Conservation (phyloP, 2,113 vertebrate genomes). For the Nestor notabilis region DNA sequence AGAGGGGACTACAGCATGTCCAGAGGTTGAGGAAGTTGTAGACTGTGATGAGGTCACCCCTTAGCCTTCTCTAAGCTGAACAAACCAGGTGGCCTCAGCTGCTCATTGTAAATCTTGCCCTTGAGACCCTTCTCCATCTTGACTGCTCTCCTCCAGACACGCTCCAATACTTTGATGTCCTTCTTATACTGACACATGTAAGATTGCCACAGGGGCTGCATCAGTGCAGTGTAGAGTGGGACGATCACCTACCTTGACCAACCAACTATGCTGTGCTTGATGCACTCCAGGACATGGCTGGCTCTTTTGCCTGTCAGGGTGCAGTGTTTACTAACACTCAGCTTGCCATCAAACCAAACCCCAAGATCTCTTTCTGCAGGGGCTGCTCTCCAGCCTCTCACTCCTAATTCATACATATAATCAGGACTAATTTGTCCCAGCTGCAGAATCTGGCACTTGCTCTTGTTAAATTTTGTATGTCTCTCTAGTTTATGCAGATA, state of each 20-base stretch:
- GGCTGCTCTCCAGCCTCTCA: not conserved
- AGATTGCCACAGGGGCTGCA: not conserved
- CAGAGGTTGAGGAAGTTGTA: not conserved
- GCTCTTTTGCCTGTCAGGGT: not conserved
- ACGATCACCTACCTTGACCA: not conserved
- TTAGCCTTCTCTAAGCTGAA: not conserved
- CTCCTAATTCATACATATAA: accelerated
- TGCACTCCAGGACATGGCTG: accelerated
- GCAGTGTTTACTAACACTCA: not conserved
- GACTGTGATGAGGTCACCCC: not conserved
- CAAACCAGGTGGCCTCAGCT: not conserved
- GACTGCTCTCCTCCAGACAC: not conserved
- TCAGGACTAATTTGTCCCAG: not conserved
- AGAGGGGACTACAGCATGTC: not conserved
- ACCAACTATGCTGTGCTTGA: not conserved
- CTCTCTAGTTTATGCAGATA: not conserved
- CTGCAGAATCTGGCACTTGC: not conserved
- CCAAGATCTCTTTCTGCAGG: not conserved
- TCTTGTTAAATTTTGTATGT: not conserved
- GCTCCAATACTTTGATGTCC: not conserved
- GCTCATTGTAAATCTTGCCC: not conserved
- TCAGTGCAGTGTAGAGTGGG: not conserved
- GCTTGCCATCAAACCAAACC: not conserved
- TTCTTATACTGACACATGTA: not conserved
- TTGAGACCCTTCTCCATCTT: not conserved